phyloP scores from a whole-genome alignment of 2,797 vertebrate species.

The Pangasius macronema region DNA sequence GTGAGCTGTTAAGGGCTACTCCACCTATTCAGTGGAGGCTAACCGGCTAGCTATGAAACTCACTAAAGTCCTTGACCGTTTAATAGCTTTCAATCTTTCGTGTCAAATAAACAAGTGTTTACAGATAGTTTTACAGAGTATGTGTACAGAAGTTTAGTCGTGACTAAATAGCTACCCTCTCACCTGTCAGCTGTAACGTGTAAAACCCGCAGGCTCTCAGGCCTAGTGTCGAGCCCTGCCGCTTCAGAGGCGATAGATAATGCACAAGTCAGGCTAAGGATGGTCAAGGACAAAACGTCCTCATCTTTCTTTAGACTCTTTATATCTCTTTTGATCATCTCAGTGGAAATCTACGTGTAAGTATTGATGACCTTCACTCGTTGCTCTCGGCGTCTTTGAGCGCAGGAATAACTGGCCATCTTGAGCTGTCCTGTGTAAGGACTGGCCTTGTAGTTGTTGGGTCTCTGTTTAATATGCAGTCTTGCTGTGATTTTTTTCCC shows the following conservation, averaged over 20 bases:
- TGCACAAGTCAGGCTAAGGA: not conserved
- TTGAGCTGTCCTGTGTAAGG: not conserved
- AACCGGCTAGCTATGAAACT: not conserved
- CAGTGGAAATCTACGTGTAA: not conserved
- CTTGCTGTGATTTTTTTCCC: not conserved
- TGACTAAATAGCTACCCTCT: not conserved
- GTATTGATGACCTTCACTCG: conserved; percentile 37
- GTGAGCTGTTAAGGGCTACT: not conserved
- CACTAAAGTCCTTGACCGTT: not conserved
- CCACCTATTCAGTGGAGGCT: not conserved
- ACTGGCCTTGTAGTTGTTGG: not conserved
- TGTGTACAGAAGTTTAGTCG: not conserved
- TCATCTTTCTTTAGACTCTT: not conserved
- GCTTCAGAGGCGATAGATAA: not conserved
- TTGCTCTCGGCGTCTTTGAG: not conserved
- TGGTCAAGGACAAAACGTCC: not conserved
- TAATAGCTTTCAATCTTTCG: not conserved
- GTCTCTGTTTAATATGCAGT: not conserved
- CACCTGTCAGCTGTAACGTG: conserved; percentile 45
- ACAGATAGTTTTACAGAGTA: not conserved
- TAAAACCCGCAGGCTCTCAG: not conserved
- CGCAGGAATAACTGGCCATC: not conserved
- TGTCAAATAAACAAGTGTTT: not conserved
- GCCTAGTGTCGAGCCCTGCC: conserved; percentile 25
- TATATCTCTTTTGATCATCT: not conserved